Conservation (phyloP, 2,888 invertebrate genomes). For the Sisyra nigra region DNA sequence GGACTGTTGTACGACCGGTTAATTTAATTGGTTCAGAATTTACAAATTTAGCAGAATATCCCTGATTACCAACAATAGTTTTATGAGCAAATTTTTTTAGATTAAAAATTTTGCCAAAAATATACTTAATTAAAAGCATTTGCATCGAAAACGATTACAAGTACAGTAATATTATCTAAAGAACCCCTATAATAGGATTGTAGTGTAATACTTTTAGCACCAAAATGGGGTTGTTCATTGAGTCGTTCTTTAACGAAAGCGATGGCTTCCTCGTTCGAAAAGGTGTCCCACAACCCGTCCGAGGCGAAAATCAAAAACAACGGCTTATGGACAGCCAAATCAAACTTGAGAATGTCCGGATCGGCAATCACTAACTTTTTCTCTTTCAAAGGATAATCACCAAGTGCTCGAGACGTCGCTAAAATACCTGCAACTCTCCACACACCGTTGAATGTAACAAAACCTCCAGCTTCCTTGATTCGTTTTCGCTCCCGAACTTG, state of each 20-base stretch:
- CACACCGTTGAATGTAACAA: conserved; percentile 88
- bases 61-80: too few relatives aligned
- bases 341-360: conserved; percentile 86
- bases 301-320: conserved; percentile 84
- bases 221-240: conserved; percentile 63
- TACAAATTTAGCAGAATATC: too few relatives aligned
- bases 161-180: conserved; percentile 87
- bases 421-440: conserved; percentile 93
- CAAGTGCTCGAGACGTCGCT: conserved; percentile 86
- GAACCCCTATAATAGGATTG: conserved; percentile 88
- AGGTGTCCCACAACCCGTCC: conserved; percentile 95
- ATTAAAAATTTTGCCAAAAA: too few relatives aligned
- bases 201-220: conserved; percentile 79
- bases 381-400: conserved; percentile 90
- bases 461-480: conserved; percentile 90
- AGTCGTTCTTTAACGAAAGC: conserved; percentile 73
- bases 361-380: conserved; percentile 88
- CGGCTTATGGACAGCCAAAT: conserved; percentile 71
- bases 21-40: too few relatives aligned
- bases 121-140: conserved; percentile 19
- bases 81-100: too few relatives aligned
- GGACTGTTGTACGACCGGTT: too few relatives aligned
- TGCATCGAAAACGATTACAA: conserved; percentile 69
- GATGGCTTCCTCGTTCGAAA: conserved; percentile 87
- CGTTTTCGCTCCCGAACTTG: conserved; percentile 85